phyloP scores from a whole-genome alignment of 2,888 invertebrate genomes.

The Spialia ferax region DNA sequence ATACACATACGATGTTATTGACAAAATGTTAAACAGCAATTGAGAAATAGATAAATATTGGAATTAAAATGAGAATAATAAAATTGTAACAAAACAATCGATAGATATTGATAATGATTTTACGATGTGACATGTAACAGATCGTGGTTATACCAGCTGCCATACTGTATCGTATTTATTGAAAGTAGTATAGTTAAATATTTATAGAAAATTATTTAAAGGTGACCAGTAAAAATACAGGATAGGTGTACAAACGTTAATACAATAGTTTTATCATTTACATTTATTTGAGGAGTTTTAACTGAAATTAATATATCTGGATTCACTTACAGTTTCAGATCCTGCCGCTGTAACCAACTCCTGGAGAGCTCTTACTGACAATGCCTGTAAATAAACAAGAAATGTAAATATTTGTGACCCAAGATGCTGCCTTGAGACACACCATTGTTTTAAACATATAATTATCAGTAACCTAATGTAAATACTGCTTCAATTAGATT shows the following conservation, averaged over 20 bases:
- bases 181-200: constrained; percentile 49
- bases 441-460: not conserved
- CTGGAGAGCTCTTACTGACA: constrained; percentile 99
- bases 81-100: too few relatives aligned
- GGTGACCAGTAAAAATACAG: constrained; percentile 51
- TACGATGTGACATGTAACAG: constrained; percentile 21
- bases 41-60: not conserved
- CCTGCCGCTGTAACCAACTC: constrained; percentile 99
- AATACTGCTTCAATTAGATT: too few relatives aligned
- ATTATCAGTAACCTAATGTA: not conserved
- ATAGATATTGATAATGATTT: not conserved
- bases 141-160: constrained; percentile 17
- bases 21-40: not conserved
- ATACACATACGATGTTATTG: not conserved
- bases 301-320: constrained; percentile 19
- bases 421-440: not conserved
- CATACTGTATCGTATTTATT: constrained; percentile 10
- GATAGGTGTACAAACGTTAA: constrained; percentile 67
- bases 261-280: constrained; percentile 53
- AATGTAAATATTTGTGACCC: not conserved
- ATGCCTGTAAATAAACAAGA: constrained; percentile 85
- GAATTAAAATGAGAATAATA: too few relatives aligned
- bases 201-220: constrained; percentile 59
- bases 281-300: constrained; percentile 33
- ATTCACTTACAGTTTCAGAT: constrained; percentile 94